These are phyloP conservation scores for Tadarida brasiliensis DNA, from an alignment of 2,797 vertebrate genomes.

Conservation along the genomic window DNA sequence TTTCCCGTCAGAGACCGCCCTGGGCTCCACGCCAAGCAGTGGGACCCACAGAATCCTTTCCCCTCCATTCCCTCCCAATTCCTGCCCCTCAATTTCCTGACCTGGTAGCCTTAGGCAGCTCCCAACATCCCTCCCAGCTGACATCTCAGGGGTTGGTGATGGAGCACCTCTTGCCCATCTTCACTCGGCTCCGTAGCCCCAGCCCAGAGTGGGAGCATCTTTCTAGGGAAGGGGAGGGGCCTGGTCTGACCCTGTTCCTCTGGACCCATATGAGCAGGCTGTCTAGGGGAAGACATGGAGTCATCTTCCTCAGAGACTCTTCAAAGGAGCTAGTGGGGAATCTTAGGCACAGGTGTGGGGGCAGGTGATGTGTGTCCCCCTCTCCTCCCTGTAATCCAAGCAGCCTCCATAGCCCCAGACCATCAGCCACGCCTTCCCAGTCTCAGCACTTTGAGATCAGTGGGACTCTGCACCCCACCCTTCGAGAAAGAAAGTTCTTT, in stretches of 20 bases:
- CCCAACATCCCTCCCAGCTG: background rate
- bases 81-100: background rate
- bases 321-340: background rate
- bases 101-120: background rate
- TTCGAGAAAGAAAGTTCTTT: background rate
- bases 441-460: background rate
- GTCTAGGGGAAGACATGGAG: background rate
- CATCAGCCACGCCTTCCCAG: no score
- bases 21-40: background rate
- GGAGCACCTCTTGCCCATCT: background rate
- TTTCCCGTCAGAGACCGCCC: background rate
- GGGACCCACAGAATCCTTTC: background rate
- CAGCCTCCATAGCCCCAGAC: background rate
- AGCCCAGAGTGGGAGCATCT: background rate
- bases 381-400: background rate
- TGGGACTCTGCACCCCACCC: background rate
- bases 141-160: background rate
- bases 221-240: background rate
- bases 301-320: background rate
- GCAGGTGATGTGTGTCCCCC: accelerated
- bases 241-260: background rate
- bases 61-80: background rate
- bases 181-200: background rate
- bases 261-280: background rate
- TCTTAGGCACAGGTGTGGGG: background rate